These are phyloP conservation scores for Phaenicophaeus curvirostris DNA, from an alignment of 2,797 vertebrate species.

Conservation along the genomic window DNA sequence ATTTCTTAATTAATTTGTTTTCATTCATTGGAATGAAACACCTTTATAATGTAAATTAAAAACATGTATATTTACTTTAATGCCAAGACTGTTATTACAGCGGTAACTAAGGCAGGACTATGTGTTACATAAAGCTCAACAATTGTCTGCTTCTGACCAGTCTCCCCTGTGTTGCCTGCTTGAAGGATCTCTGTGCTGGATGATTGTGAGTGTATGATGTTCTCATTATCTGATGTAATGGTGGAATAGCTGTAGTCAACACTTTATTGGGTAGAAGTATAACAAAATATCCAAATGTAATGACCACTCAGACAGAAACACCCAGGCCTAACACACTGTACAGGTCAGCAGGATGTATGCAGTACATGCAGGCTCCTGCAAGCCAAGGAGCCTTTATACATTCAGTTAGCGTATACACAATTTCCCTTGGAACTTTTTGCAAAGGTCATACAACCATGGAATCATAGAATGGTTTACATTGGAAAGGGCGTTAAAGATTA, in stretches of 20 bases:
- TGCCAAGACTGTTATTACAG: background rate
- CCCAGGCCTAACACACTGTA: accelerated
- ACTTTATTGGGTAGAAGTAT: background rate
- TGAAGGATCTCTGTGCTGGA: background rate
- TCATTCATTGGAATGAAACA: background rate
- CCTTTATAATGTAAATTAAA: background rate
- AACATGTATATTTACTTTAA: background rate
- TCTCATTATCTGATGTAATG: background rate
- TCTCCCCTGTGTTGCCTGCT: background rate
- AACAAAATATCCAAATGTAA: background rate
- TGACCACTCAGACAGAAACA: background rate
- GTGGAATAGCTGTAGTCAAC: background rate
- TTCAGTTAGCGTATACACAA: background rate
- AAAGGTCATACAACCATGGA: background rate
- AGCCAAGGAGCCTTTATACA: background rate
- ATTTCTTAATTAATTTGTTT: background rate
- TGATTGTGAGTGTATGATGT: background rate
- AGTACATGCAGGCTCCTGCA: background rate
- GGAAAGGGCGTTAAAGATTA: no score
- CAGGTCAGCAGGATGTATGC: background rate
- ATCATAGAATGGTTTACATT: no score
- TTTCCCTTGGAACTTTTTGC: accelerated
- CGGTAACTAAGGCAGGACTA: background rate
- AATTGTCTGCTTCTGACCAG: background rate
- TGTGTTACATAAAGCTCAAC: background rate